A percentile compares a stretch with the other conserved stretches of the same genome.
phyloP scores from a whole-genome alignment of 2,888 invertebrate species.

The Incurvaria masculella region DNA sequence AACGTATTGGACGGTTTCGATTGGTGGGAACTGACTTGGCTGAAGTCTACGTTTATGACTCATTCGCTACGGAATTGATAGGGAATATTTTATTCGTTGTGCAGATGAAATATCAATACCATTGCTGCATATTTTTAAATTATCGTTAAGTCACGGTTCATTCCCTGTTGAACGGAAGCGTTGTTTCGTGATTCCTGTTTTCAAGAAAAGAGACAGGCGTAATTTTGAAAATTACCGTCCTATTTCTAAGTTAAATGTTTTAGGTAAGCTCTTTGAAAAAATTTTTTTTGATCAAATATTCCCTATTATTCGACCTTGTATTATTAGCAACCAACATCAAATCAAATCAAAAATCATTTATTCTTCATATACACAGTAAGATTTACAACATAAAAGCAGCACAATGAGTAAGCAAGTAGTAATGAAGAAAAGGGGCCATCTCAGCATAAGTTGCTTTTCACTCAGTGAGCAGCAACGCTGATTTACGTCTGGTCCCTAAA shows the following conservation, averaged over 20 bases:
- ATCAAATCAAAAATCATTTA: no score
- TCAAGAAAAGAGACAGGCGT: neutral
- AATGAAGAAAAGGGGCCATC: no score
- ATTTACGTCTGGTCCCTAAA: no score
- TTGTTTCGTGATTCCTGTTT: neutral
- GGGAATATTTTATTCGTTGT: neutral
- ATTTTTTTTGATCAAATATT: neutral
- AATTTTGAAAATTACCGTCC: neutral
- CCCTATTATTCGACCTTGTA: neutral
- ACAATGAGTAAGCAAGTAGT: no score
- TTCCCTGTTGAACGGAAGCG: neutral
- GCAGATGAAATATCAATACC: neutral
- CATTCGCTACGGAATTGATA: no score
- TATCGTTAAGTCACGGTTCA: neutral
- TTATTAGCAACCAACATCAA: neutral
- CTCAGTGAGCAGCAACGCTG: no score
- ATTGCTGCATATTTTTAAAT: neutral
- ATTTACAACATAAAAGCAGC: no score
- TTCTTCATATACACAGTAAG: no score
- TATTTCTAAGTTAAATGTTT: neutral
- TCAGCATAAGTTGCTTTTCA: no score
- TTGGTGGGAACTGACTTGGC: no score
- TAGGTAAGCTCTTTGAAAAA: slow-evolving; percentile 3
- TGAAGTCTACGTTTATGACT: no score
- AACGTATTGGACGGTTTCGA: no score